Conservation (phyloP, 2,797 vertebrate species). For the Alectoris magna region DNA sequence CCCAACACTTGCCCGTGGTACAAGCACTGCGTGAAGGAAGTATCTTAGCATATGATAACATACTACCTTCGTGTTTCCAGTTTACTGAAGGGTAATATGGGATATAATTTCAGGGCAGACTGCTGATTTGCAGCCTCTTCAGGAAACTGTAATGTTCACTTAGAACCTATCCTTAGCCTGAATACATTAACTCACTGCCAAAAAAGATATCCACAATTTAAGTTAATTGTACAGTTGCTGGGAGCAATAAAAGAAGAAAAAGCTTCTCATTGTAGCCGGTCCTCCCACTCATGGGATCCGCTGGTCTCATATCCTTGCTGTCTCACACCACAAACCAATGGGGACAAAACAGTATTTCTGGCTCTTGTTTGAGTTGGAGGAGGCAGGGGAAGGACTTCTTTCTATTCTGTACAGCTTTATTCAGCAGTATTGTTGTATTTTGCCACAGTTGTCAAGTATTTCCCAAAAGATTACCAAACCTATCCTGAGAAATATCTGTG, state of each 20-base stretch:
- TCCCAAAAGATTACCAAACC: neutral
- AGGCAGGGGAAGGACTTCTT: neutral
- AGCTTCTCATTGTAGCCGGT: conserved; percentile 39
- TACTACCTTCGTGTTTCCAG: conserved; percentile 19
- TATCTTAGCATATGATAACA: conserved; percentile 17
- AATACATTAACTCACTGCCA: conserved; percentile 69
- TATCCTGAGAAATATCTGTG: neutral
- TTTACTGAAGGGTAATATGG: conserved; percentile 37
- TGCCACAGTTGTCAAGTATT: neutral
- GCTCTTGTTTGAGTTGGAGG: neutral
- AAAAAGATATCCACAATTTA: conserved; percentile 72
- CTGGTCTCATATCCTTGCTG: neutral
- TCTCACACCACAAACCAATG: conserved; percentile 23
- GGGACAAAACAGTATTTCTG: conserved; percentile 20
- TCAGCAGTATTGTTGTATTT: neutral
- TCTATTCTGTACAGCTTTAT: neutral
- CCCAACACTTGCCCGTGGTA: conserved; percentile 20
- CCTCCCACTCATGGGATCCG: conserved; percentile 40
- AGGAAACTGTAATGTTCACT: conserved; percentile 76
- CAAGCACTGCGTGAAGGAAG: conserved; percentile 12
- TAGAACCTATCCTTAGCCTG: conserved; percentile 73
- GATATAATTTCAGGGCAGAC: conserved; percentile 52
- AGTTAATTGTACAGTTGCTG: conserved; percentile 74
- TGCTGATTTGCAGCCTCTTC: conserved; percentile 71
- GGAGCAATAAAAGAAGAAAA: conserved; percentile 56